A percentile compares a stretch with the other conserved stretches of the same genome.
These are phyloP conservation scores for Corythoichthys intestinalis DNA, from an alignment of 2,113 vertebrate genomes.

Conservation along the genomic window DNA sequence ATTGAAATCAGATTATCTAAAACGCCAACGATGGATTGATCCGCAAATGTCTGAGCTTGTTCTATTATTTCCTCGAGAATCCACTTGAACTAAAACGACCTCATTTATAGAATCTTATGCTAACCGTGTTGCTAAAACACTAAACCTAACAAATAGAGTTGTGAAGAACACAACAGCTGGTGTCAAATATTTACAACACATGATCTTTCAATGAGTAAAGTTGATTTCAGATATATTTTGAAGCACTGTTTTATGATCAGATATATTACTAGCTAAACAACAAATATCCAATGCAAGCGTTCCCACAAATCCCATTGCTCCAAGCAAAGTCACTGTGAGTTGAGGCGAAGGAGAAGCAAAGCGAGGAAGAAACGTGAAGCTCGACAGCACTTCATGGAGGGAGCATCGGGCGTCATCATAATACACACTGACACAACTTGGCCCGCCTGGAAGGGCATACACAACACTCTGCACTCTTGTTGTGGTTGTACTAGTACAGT, in stretches of 20 bases:
- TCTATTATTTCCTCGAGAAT: conserved; percentile 2
- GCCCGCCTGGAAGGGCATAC: conserved; percentile 8
- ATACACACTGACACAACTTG: conserved; percentile 45
- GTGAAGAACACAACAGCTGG: neutral
- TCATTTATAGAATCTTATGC: neutral
- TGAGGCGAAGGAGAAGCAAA: conserved; percentile 34
- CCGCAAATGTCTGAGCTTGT: neutral
- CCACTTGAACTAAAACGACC: neutral
- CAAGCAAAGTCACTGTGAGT: conserved; percentile 44
- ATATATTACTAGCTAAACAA: conserved; percentile 23
- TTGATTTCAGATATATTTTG: neutral
- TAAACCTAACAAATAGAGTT: neutral
- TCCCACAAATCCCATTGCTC: conserved; percentile 9
- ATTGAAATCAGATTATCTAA: neutral
- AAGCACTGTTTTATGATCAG: neutral
- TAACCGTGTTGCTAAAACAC: neutral
- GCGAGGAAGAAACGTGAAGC: conserved; percentile 51
- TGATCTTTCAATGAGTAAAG: too few species aligned
- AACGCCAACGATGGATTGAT: neutral
- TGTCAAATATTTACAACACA: too few species aligned
- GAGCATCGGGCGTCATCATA: conserved; percentile 42
- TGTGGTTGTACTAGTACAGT: neutral
- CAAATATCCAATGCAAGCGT: conserved; percentile 28
- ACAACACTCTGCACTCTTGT: conserved; percentile 20
- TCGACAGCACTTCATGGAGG: conserved; percentile 31